phyloP scores from a whole-genome alignment of 2,113 vertebrate genomes.

The Galbula dea region DNA sequence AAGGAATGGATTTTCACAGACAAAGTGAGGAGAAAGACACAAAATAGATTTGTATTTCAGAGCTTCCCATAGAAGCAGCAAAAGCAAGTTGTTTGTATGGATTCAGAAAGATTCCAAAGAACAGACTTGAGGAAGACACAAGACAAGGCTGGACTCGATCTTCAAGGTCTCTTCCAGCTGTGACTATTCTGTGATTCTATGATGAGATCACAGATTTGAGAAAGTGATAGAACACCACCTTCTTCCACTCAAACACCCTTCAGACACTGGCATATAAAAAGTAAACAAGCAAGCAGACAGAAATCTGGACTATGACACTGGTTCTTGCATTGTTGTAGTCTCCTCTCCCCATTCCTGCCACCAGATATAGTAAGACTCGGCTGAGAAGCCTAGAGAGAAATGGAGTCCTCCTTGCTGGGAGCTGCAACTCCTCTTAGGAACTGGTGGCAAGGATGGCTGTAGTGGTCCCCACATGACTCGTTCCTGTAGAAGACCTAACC shows the following conservation, averaged over 20 bases:
- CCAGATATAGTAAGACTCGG: neutral
- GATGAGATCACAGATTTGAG: neutral
- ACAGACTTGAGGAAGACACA: neutral
- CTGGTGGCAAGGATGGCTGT: neutral
- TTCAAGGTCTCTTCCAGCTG: no score
- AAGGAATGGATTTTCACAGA: neutral
- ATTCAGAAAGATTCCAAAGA: neutral
- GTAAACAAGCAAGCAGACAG: neutral
- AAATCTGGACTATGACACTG: neutral
- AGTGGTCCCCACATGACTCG: neutral
- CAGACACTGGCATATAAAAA: neutral
- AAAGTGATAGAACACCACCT: neutral
- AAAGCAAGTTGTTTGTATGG: neutral
- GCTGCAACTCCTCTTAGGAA: neutral
- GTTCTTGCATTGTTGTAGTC: neutral
- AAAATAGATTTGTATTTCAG: neutral
- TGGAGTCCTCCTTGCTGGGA: neutral
- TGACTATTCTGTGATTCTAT: no score
- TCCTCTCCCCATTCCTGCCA: neutral
- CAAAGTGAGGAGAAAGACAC: neutral
- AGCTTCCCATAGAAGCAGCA: neutral
- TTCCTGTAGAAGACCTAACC: neutral
- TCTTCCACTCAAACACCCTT: neutral
- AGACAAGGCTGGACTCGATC: no score
- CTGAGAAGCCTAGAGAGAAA: neutral